These are phyloP conservation scores for Hyposmocoma kahamanoa DNA, from an alignment of 1,140 invertebrate species.

Conservation along the genomic window DNA sequence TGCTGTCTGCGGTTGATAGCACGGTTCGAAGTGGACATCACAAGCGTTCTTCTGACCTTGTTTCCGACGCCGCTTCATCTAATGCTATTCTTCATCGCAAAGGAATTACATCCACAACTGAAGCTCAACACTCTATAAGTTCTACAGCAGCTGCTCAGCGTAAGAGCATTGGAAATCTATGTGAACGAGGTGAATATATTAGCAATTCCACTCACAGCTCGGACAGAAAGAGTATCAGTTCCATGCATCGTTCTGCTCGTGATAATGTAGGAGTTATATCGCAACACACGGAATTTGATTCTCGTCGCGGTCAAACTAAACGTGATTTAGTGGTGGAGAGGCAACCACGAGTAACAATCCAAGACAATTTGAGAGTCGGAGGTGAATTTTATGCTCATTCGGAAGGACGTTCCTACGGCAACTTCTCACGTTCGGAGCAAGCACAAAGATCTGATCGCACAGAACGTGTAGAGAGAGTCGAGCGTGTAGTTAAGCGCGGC, in stretches of 20 bases:
- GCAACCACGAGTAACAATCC: constrained; percentile 73
- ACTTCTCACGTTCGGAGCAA: constrained; percentile 74
- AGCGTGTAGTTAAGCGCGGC: constrained; percentile 74
- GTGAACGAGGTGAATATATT: constrained; percentile 80
- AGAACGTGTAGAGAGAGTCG: constrained; percentile 59
- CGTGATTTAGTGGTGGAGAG: constrained; percentile 66
- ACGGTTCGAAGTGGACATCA: constrained; percentile 65
- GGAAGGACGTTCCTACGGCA: constrained; percentile 78
- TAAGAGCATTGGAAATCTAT: constrained; percentile 85
- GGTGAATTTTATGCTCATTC: constrained; percentile 82
- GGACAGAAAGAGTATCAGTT: constrained; percentile 84
- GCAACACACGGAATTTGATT: constrained; percentile 61
- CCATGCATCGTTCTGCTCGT: constrained; percentile 79
- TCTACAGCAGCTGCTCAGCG: constrained; percentile 84
- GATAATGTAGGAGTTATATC: constrained; percentile 67
- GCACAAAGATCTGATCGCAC: constrained; percentile 62
- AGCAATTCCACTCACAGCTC: constrained; percentile 77
- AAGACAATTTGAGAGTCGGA: constrained; percentile 80
- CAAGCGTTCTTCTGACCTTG: constrained; percentile 82
- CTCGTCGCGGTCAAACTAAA: constrained; percentile 52
- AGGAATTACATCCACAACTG: constrained; percentile 74
- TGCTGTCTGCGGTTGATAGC: constrained; percentile 24
- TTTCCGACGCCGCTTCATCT: constrained; percentile 80
- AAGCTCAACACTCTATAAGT: constrained; percentile 80
- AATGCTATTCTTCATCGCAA: constrained; percentile 87